These are phyloP conservation scores for Chalcosyrphus nemorum DNA, from an alignment of 2,888 invertebrate genomes.

Conservation along the genomic window DNA sequence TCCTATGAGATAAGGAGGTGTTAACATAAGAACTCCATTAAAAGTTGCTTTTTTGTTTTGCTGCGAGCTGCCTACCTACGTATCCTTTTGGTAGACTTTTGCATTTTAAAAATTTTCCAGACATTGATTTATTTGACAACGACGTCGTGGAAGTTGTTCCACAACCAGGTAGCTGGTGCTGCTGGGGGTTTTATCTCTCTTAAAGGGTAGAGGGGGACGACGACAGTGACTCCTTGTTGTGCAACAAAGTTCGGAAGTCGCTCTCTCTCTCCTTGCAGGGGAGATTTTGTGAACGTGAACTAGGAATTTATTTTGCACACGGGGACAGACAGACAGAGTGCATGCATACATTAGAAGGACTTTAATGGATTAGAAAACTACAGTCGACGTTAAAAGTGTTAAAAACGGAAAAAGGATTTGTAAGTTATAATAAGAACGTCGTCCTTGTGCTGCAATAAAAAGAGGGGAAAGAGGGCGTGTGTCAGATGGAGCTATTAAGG, in stretches of 20 bases:
- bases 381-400: background rate
- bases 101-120: conserved; percentile 55
- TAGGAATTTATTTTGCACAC: conserved; percentile 11
- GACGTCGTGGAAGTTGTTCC: conserved; percentile 61
- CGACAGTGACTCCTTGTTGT: background rate
- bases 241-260: conserved; percentile 38
- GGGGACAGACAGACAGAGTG: background rate
- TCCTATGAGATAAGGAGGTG: conserved; percentile 66
- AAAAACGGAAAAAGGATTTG: background rate
- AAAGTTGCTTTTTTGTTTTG: conserved; percentile 59
- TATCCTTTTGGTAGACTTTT: conserved; percentile 46
- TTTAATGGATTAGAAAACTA: conserved; percentile 35
- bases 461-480: no score
- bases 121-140: conserved; percentile 70
- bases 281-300: no score
- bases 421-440: background rate
- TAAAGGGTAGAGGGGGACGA: background rate
- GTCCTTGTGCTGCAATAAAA: no score
- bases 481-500: no score
- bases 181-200: no score
- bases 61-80: background rate
- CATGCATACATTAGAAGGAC: conserved; percentile 9
- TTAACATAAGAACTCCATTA: conserved; percentile 72
- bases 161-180: no score
- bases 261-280: no score